Evolutionary conservation across 2,888 invertebrate genomes (phyloP), one percentile per base, ranked within the genome.

Genomic region (Trachelus stipa): DNA sequence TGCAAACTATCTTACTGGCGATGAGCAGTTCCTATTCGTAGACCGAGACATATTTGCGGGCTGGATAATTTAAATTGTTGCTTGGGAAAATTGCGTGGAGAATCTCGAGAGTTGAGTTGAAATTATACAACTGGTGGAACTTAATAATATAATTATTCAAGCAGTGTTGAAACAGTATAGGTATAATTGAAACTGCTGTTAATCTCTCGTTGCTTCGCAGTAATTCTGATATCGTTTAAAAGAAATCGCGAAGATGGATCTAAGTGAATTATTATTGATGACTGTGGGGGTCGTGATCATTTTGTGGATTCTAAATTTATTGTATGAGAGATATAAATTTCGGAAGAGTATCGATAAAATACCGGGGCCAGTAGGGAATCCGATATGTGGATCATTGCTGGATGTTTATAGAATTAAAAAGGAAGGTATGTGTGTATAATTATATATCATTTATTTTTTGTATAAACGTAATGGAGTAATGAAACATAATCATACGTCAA

Each of bases 301-400:
- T 35, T 15, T 78, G 3, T 31, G 68, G 12, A 31, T 78, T 69
- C 76, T 79, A 34, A 12, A 80, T 15, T 75, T 69, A 76, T 40
- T 84, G 34, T 81, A 83, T 30, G 73, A 78, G n/a, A 81, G 79
- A 37, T 77, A 79, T 69, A 31, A 75, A 9, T 81, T 81, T 34
- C 74, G 77, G 23, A 68, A 73, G 35, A 76, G 73, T 31, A 23
- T 87, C 12, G 78, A 84, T 34, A 81, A 80, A 75, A 84, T 89
- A 77, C 85, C 86, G 31, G 85, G 86, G 35, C 87, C 87, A 30
- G 81, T 77, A 35, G 37, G 68, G 12, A 79, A 81, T 30, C 87
- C 88, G 12, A 77, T 83, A 35, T 74, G 87, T 11, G 87, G 86
- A 30, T 77, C 82, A 12, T 73, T 79, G 6, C 75, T 81, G n/a